Base-by-base conservation (phyloP, 2,113 vertebrate genomes). In the Amphilophus citrinellus region DNA sequence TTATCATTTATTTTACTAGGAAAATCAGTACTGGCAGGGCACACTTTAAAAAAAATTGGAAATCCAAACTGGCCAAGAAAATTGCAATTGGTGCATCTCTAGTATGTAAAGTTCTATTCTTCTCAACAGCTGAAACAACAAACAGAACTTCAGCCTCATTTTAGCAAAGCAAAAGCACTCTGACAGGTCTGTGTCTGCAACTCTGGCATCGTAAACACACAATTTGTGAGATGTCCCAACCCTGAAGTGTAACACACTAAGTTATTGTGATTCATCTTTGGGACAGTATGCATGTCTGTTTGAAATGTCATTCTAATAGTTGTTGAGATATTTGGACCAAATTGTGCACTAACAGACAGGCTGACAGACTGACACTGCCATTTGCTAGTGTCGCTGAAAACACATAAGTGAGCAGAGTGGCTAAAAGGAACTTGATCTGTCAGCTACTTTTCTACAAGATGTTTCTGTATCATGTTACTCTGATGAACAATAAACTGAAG, bases 401-500 rank as follows among this genome's bases (percentile, higher is more conserved):
- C 68, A 53, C 50, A 73, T 32, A 73, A 73, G 47, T 32, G 47
- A 73, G 50, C 27, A 32, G 24, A 32, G 47, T 73, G 68, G 44
- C 27, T 56, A 32, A 73, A 73, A 53, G 47, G 47, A 73, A 73
- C 68, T 14, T 56, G 10, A n/a, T 73, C 60, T 68, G 24, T 61
- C 47, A 80, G 62, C 42, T 82, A 59, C 61, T 14, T 42, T 85
- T 61, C 63, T 59, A 42, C 37, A 30, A 47, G 56, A 39, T 30
- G 17, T 79, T 56, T 62, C 61, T 83, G 42, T 58, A 27, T 27
- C 57, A 80, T 75, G 81, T 78, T 44, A 81, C 56, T 63, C 32
- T 79, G 35, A 84, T 50, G 61, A 76, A 83, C 24, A n/a, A n/a
- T 71, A 47, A 79, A 76, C 62, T 50, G 7, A 77, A 10, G 14